phyloP scores from a whole-genome alignment of 2,888 invertebrate species.

The Zonitis immaculata region DNA sequence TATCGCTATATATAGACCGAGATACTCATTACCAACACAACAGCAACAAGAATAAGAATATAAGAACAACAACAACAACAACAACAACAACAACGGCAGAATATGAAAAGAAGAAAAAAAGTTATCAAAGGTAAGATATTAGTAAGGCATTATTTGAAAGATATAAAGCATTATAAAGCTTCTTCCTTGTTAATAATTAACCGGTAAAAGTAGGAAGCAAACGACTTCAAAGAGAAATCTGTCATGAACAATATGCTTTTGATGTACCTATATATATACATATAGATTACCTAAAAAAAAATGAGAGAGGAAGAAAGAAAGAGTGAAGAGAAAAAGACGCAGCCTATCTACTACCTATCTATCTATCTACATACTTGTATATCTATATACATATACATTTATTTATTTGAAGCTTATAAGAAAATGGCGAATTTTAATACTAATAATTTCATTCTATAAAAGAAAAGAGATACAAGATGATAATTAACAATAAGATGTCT shows the following conservation, averaged over 20 bases:
- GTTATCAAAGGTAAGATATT: conserved; percentile 30
- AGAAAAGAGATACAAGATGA: no score
- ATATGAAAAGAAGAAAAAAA: conserved; percentile 9
- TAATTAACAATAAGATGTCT: no score
- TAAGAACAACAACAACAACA: background rate
- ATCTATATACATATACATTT: no score
- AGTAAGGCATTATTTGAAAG: conserved; percentile 35
- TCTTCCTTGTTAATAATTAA: conserved; percentile 48
- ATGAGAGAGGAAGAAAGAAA: conserved; percentile 12
- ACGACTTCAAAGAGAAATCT: conserved; percentile 45
- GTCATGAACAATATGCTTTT: conserved; percentile 47
- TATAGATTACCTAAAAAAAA: no score
- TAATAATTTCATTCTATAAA: no score
- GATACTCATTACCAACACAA: no score
- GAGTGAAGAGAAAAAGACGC: no score
- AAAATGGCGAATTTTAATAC: no score
- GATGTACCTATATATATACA: conserved; percentile 36
- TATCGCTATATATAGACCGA: no score
- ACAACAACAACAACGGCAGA: background rate
- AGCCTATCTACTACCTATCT: no score
- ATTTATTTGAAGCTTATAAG: no score
- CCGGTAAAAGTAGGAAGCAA: conserved; percentile 44
- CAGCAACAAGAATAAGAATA: background rate
- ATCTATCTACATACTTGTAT: no score
- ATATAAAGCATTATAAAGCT: conserved; percentile 40